A percentile compares a stretch with the other conserved stretches of the same genome.
Conservation (phyloP, 2,888 invertebrate genomes). For the Apomyelois bistriatella region DNA sequence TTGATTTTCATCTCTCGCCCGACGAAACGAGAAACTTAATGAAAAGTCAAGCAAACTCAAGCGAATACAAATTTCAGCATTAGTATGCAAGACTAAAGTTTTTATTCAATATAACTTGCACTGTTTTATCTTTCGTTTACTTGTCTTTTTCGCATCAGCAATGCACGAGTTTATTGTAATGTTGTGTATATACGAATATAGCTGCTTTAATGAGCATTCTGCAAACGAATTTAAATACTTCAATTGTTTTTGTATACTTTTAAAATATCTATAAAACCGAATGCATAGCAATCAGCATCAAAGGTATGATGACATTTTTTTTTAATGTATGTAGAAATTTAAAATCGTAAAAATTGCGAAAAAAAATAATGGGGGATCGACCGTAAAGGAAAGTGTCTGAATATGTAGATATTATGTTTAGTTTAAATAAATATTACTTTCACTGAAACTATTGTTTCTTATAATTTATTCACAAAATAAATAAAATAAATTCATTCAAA, state of each 20-base stretch:
- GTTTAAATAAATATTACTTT: too few relatives aligned
- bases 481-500: background rate
- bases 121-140: slow-evolving; percentile 62
- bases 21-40: slow-evolving; percentile 70
- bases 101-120: slow-evolving; percentile 76
- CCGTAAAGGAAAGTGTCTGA: too few relatives aligned
- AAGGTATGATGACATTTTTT: too few relatives aligned
- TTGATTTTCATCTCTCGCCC: slow-evolving; percentile 69
- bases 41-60: slow-evolving; percentile 75
- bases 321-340: too few relatives aligned
- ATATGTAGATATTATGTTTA: too few relatives aligned
- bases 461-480: background rate
- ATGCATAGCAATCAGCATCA: background rate
- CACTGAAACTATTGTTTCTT: background rate
- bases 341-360: too few relatives aligned
- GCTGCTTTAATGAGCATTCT: background rate
- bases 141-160: slow-evolving; percentile 61
- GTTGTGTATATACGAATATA: slow-evolving; percentile 27
- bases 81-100: slow-evolving; percentile 78
- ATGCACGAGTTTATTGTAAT: slow-evolving; percentile 54
- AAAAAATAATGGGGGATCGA: too few relatives aligned
- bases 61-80: slow-evolving; percentile 75
- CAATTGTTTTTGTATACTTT: background rate
- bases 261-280: background rate
- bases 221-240: background rate